A percentile compares a stretch with the other conserved stretches of the same genome.
phyloP scores from a whole-genome alignment of 2,113 vertebrate species.

The Zonotrichia leucophrys region DNA sequence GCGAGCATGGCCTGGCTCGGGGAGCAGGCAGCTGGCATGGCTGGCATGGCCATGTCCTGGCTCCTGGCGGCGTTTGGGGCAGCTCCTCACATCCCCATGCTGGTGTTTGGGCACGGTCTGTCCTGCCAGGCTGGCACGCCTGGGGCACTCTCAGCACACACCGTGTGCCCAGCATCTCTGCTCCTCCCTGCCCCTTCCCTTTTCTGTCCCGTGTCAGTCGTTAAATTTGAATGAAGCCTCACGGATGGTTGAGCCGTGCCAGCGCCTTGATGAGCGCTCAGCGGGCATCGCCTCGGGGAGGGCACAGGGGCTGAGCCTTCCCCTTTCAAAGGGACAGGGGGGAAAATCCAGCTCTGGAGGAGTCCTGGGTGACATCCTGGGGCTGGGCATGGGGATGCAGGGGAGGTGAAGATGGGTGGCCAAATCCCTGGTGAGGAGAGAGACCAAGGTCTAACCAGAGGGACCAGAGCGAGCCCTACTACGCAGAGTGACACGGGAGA shows the following conservation, averaged over 20 bases:
- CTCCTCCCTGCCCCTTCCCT: not conserved
- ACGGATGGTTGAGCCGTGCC: not conserved
- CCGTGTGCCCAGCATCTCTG: accelerated
- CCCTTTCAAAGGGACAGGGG: not conserved
- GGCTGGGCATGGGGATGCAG: not conserved
- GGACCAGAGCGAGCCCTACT: not conserved
- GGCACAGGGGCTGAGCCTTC: not conserved
- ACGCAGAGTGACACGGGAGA: accelerated
- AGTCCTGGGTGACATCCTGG: accelerated
- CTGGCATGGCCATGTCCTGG: not conserved
- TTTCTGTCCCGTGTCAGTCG: not conserved
- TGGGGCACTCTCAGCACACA: accelerated
- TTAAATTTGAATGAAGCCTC: constrained; percentile 59
- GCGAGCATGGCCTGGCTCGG: not conserved
- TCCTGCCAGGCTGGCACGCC: not conserved
- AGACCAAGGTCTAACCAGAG: not conserved
- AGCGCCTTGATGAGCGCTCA: accelerated
- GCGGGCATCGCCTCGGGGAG: not conserved
- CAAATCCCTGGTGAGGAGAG: not conserved
- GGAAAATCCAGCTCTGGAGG: not conserved
- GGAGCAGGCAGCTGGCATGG: not conserved
- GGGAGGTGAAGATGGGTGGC: not conserved
- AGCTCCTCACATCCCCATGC: accelerated
- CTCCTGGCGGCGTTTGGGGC: not conserved
- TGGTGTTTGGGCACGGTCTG: accelerated